phyloP scores from a whole-genome alignment of 2,113 vertebrate species.

The Ranitomeya imitator region DNA sequence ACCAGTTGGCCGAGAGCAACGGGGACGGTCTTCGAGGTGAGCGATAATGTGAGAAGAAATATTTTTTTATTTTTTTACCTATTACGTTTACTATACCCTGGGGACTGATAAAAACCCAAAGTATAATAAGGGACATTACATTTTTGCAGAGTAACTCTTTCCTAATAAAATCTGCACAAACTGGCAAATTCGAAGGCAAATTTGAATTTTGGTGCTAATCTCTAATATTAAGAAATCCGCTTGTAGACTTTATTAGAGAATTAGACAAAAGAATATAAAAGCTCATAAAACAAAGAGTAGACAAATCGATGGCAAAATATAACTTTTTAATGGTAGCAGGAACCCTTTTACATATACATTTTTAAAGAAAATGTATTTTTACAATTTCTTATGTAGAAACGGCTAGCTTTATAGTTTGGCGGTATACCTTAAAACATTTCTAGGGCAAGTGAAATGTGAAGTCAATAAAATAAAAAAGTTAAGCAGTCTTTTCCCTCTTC shows the following conservation, averaged over 20 bases:
- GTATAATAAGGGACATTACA: too few species aligned
- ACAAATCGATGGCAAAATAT: background rate
- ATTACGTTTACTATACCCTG: too few species aligned
- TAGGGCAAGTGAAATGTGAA: constrained; percentile 9
- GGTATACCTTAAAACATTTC: background rate
- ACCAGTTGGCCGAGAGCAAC: too few species aligned
- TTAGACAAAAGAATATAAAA: background rate
- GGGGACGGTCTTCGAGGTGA: too few species aligned
- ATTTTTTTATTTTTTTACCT: too few species aligned
- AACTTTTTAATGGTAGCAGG: background rate
- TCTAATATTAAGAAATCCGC: background rate
- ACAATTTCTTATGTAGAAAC: background rate
- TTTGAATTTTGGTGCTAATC: too few species aligned
- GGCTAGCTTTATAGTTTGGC: background rate
- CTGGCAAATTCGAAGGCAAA: too few species aligned
- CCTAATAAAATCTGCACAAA: too few species aligned
- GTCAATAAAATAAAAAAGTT: constrained; percentile 8
- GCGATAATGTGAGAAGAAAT: too few species aligned
- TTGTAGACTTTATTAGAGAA: background rate
- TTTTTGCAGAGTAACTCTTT: too few species aligned
- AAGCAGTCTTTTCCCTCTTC: background rate
- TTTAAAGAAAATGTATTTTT: background rate
- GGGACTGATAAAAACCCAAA: too few species aligned
- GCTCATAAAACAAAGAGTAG: background rate
- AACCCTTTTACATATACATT: background rate